Evolutionary conservation across 2,797 vertebrate species (phyloP).

Genomic region (Lithobates pipiens): DNA sequence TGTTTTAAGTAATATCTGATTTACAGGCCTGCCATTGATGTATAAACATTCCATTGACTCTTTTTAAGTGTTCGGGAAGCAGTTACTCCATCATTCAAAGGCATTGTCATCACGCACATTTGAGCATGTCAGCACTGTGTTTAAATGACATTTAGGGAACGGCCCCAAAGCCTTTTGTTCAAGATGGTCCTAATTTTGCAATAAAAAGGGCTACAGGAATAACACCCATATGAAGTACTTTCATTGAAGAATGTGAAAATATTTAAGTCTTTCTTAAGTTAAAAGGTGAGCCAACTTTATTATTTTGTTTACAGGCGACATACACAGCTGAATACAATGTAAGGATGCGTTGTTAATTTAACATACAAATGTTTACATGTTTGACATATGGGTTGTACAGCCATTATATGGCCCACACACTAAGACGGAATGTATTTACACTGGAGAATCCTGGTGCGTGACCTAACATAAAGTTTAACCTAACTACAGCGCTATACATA

Average conservation of each 20-base stretch:
- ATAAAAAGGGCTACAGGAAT: background rate
- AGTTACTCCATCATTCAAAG: conserved; percentile 30
- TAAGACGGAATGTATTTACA: conserved; percentile 32
- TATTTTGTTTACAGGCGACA: conserved; percentile 4
- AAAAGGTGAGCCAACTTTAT: background rate
- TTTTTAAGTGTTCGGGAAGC: conserved; percentile 28
- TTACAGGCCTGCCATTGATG: conserved; percentile 39
- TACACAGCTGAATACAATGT: background rate
- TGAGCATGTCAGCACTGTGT: conserved; percentile 29
- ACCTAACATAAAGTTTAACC: conserved; percentile 41
- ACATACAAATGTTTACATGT: conserved; percentile 24
- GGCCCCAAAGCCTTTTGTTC: background rate
- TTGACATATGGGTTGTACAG: conserved; percentile 2
- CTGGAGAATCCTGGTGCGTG: conserved; percentile 30
- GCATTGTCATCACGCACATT: conserved; percentile 47
- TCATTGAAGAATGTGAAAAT: background rate
- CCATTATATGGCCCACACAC: conserved; percentile 33
- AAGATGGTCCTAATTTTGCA: conserved; percentile 22
- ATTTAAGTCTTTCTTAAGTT: background rate
- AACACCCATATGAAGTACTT: background rate
- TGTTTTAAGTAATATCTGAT: conserved; percentile 40
- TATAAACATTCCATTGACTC: conserved; percentile 27
- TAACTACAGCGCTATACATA: conserved; percentile 31
- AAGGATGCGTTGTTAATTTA: conserved; percentile 25
- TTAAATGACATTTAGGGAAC: conserved; percentile 43